These are phyloP conservation scores for Scomber scombrus DNA, from an alignment of 2,113 vertebrate species.

Conservation along the genomic window DNA sequence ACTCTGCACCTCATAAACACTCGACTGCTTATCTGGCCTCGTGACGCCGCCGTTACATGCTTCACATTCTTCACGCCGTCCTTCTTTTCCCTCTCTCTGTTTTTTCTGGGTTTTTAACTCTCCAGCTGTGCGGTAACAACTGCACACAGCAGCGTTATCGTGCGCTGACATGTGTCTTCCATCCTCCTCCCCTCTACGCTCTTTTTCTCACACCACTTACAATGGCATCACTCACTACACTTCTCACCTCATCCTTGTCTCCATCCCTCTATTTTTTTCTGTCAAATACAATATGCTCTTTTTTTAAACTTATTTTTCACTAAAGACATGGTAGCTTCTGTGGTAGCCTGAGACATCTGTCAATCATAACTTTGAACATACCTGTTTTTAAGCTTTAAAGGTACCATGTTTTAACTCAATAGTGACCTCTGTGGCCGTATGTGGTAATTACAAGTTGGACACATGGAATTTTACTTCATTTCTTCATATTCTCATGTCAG, in stretches of 20 bases:
- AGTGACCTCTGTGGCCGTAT: conserved; percentile 3
- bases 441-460: background rate
- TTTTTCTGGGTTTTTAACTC: background rate
- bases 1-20: conserved; percentile 24
- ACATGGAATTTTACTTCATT: background rate
- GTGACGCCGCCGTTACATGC: conserved; percentile 27
- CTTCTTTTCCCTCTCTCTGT: background rate
- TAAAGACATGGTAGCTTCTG: background rate
- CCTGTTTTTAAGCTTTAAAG: background rate
- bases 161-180: background rate
- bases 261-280: background rate
- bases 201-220: conserved; percentile 5
- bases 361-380: background rate
- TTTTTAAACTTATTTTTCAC: background rate
- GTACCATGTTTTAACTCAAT: background rate
- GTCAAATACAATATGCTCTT: background rate
- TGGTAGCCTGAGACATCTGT: background rate
- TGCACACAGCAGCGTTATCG: background rate
- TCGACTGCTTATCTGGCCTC: conserved; percentile 40
- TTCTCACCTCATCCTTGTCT: conserved; percentile 12
- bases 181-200: conserved; percentile 16
- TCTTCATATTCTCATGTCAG: background rate
- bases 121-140: background rate
- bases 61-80: conserved; percentile 28
- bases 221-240: conserved; percentile 22